Percentiles rank a stretch among this genome's conserved stretches.
These are phyloP conservation scores for Pipistrellus kuhlii DNA, from an alignment of 2,797 vertebrate genomes.

Conservation along the genomic window DNA sequence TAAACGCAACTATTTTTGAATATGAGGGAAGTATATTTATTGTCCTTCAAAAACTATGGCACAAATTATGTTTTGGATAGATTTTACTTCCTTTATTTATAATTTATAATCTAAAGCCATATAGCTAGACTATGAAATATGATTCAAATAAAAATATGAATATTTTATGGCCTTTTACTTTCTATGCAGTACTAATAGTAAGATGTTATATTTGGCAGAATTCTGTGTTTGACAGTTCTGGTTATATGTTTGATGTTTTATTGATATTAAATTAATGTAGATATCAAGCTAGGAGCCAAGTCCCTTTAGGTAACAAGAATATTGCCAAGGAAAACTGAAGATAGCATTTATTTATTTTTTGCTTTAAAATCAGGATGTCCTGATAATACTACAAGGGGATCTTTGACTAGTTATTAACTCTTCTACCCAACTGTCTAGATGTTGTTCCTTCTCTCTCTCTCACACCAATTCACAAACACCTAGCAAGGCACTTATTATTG, in stretches of 20 bases:
- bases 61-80: conserved; percentile 38
- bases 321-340: conserved; percentile 49
- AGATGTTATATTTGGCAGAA: conserved; percentile 48
- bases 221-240: conserved; percentile 55
- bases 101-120: conserved; percentile 47
- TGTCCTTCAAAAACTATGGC: not conserved
- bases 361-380: not conserved
- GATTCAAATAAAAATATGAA: conserved; percentile 66
- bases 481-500: not conserved
- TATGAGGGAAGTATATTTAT: not conserved
- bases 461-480: not conserved
- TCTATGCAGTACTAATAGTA: conserved; percentile 52
- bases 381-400: not conserved
- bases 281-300: conserved; percentile 25
- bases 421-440: not conserved
- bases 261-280: conserved; percentile 68
- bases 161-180: conserved; percentile 44
- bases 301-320: conserved; percentile 48
- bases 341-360: conserved; percentile 1
- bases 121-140: conserved; percentile 48
- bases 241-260: conserved; percentile 49
- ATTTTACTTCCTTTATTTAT: not conserved
- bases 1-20: not conserved
- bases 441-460: not conserved
- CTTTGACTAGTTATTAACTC: not conserved